Base-by-base conservation (phyloP, 2,888 invertebrate genomes). In the Andricus quercusramuli region DNA sequence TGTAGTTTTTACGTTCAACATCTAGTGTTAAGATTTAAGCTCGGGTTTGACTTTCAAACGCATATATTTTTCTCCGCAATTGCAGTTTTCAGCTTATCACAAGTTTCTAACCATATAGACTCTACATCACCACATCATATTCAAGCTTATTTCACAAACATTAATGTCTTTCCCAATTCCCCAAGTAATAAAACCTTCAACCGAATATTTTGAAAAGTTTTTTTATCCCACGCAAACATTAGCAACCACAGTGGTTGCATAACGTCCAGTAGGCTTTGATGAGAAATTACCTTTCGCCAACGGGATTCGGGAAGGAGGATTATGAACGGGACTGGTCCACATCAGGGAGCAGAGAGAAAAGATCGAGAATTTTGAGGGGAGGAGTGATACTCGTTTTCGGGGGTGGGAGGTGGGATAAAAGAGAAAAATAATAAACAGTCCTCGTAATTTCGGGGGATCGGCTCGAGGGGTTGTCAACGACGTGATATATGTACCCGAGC, bases 361-460 rank as follows among this genome's bases (percentile, higher is more conserved):
- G 70, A 6, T 47, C 20, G 47, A 29, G 44, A 68, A 47, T 67
- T 68, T 22, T 8, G 15, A 47, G 8, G 22, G 67, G 67, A n/a
- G 41, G 37, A n/a, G 41, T 67, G 37, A 66, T 67, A 67, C 41
- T 20, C 41, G 67, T 67, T 65, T 32, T 67, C 13, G 37, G 29
- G 20, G 64, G 64, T 37, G 51, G 70, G 32, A 70, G 56, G n/a
- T 20, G 74, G 65, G 66, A 74, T 67, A 78, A 78, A 79, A 85
- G 83, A 84, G 85, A 88, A 86, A 88, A 88, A 89, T 89, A 89
- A 90, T 90, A 91, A 90, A 90, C 89, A 89, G 87, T 85, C 84
- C 86, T 83, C 85, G 86, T 90, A 90, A 90, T 90, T 91, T 89
- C 80, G 86, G 88, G 88, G 89, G 88, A 85, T 84, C 80, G 85